These are phyloP conservation scores for Gymnarchus niloticus DNA, from an alignment of 2,113 vertebrate genomes.

Conservation along the genomic window DNA sequence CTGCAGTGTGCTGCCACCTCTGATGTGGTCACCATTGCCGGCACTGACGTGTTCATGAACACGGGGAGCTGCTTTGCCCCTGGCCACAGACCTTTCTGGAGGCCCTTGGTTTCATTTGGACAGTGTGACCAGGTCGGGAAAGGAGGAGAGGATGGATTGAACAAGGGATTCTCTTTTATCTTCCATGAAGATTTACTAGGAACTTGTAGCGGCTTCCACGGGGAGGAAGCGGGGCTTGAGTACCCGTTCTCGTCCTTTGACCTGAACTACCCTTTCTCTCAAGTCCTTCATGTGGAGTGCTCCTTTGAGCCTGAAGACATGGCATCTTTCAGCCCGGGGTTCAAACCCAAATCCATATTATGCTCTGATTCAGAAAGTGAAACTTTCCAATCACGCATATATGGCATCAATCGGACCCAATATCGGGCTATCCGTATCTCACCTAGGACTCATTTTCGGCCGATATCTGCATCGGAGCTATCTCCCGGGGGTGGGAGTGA, in stretches of 20 bases:
- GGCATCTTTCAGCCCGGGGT: slow-evolving; percentile 87
- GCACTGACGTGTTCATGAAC: slow-evolving; percentile 94
- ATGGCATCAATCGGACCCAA: slow-evolving; percentile 87
- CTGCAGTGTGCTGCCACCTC: slow-evolving; percentile 79
- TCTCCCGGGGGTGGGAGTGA: slow-evolving; percentile 90
- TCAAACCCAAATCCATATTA: slow-evolving; percentile 94
- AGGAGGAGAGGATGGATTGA: slow-evolving; percentile 77
- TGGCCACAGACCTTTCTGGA: slow-evolving; percentile 88
- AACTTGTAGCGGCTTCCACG: slow-evolving; percentile 81
- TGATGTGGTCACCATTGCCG: slow-evolving; percentile 88
- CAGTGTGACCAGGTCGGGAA: slow-evolving; percentile 76
- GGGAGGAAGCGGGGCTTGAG: slow-evolving; percentile 84
- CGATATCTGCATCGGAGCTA: slow-evolving; percentile 92
- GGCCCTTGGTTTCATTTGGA: slow-evolving; percentile 84
- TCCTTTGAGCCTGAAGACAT: slow-evolving; percentile 95
- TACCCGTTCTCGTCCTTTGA: slow-evolving; percentile 94
- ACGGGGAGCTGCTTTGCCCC: slow-evolving; percentile 86
- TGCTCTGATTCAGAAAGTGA: slow-evolving; percentile 91
- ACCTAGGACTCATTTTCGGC: slow-evolving; percentile 96
- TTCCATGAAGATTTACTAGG: slow-evolving; percentile 99
- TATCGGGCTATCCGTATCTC: slow-evolving; percentile 97
- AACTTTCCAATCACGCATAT: slow-evolving; percentile 79
- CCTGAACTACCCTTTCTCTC: slow-evolving; percentile 91
- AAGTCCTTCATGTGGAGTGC: slow-evolving; percentile 97
- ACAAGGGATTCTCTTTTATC: slow-evolving; percentile 97